Evolutionary conservation across 2,113 vertebrate genomes (phyloP), one percentile per base, ranked within the genome.

Genomic region (Picathartes gymnocephalus): DNA sequence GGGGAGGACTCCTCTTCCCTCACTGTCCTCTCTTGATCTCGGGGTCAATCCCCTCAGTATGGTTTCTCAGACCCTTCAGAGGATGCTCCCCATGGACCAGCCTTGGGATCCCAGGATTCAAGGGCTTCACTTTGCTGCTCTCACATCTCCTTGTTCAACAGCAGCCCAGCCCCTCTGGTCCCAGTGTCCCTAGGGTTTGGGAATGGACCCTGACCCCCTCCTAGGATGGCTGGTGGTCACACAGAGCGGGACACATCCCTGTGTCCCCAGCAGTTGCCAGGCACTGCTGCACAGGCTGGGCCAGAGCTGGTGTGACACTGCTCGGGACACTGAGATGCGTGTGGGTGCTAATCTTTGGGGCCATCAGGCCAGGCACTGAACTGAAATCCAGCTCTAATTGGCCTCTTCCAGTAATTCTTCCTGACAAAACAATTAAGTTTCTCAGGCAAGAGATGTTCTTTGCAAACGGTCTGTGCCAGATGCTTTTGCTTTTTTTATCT

Each of bases 391-490:
- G 88, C 60, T 96, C 85, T 97, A 95, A 96, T 93, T 96, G 64
- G 90, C 90, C 90, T 80, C n/a, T 31, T 85, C 88, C 90, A 37
- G 82, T 94, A 95, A 93, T 94, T 96, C 71, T 86, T 92, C 93
- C 92, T 86, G 79, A 93, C 79, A 95, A 94, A 95, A 83, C 90
- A 96, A 92, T 95, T 94, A 92, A 95, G 62, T 92, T 96, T 96
- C 90, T 95, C 88, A 96, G 93, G 96, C 94, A 81, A 95, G 76
- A 94, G 90, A 90, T 93, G 93, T 90, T 90, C 93, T 94, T 58
- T 83, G 92, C 56, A 66, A 90, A 64, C 1, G 1, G 33, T 13
- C 50, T 1, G 11, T 94, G 93, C 96, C 94, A 93, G 90, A 96
- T 45, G 64, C 90, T 90, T 95, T 90, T 81, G 61, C 85, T 96